These are phyloP conservation scores for Craseonycteris thonglongyai DNA, from an alignment of 2,113 vertebrate genomes.

Conservation along the genomic window DNA sequence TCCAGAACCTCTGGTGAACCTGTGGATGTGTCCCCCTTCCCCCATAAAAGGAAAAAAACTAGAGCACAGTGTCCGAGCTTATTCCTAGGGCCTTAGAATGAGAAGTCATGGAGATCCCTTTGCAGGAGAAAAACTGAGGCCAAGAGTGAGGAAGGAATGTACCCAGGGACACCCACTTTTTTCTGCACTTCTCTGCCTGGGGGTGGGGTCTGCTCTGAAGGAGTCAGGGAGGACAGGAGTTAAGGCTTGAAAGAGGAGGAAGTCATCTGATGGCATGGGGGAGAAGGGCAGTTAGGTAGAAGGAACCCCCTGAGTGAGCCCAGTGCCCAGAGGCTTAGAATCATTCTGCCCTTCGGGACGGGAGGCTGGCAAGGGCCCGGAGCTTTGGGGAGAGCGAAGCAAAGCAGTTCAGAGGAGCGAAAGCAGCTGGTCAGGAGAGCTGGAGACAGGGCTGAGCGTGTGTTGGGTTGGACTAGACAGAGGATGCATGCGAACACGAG, in stretches of 20 bases:
- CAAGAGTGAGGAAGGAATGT: neutral
- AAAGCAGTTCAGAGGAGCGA: neutral
- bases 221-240: neutral
- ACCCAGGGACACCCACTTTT: neutral
- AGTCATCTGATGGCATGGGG: neutral
- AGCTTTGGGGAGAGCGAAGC: neutral
- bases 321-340: neutral
- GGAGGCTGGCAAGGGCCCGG: neutral
- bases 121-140: neutral
- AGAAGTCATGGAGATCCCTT: neutral
- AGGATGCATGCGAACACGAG: too few relatives aligned
- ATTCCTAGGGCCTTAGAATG: neutral
- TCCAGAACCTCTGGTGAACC: neutral
- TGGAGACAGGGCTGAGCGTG: neutral
- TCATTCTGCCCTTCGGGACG: neutral
- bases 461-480: neutral
- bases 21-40: neutral
- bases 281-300: neutral
- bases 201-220: neutral
- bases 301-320: neutral
- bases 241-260: neutral
- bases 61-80: neutral
- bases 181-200: neutral
- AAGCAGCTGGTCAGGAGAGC: neutral
- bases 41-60: too few relatives aligned